phyloP scores from a whole-genome alignment of 2,888 invertebrate species.

The Diabrotica balteata region DNA sequence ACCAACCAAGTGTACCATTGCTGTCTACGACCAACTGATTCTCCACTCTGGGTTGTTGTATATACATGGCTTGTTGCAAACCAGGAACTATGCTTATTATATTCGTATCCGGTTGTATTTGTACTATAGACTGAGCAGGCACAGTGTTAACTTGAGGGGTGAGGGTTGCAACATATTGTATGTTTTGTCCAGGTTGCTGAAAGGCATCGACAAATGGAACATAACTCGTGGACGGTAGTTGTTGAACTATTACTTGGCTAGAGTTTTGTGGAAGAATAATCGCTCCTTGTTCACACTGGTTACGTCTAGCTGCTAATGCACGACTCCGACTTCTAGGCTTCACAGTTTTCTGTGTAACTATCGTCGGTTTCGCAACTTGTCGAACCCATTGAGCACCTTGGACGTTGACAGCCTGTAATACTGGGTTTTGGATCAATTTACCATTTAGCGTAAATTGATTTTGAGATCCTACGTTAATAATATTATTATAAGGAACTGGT shows the following conservation, averaged over 20 bases:
- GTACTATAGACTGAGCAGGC: conserved; percentile 58
- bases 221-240: conserved; percentile 61
- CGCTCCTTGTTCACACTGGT: conserved; percentile 38
- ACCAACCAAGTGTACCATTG: conserved; percentile 57
- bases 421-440: conserved; percentile 49
- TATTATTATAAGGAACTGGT: conserved; percentile 51
- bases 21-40: conserved; percentile 57
- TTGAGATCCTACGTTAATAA: conserved; percentile 51
- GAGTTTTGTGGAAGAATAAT: conserved; percentile 39
- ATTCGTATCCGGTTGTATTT: conserved; percentile 61
- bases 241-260: conserved; percentile 73
- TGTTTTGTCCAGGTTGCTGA: conserved; percentile 74
- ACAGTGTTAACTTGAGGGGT: conserved; percentile 63
- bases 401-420: conserved; percentile 47
- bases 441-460: conserved; percentile 53
- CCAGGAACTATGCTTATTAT: conserved; percentile 56
- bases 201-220: conserved; percentile 73
- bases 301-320: conserved; percentile 44
- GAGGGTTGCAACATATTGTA: conserved; percentile 79
- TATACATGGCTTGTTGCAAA: conserved; percentile 55
- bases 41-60: conserved; percentile 55
- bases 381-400: conserved; percentile 53
- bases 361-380: conserved; percentile 47
- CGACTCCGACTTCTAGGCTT: conserved; percentile 48
- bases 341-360: conserved; percentile 48